phyloP scores from a whole-genome alignment of 2,113 vertebrate genomes.

The Lethenteron reissneri region DNA sequence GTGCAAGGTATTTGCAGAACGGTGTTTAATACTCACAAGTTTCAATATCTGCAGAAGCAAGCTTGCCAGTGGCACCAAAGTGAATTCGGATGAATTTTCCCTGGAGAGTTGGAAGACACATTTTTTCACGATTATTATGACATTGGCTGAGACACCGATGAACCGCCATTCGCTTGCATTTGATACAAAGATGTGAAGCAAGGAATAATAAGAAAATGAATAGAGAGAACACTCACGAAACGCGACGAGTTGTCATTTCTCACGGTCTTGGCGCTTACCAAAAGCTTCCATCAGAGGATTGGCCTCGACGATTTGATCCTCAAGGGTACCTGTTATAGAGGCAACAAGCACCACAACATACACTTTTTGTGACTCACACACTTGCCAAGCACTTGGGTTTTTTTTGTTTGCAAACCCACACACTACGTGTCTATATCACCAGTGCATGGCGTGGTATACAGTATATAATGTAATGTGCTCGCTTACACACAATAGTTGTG shows the following conservation, averaged over 20 bases:
- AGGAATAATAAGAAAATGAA: background rate
- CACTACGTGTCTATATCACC: too few species aligned
- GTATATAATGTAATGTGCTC: too few species aligned
- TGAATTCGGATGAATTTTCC: conserved; percentile 86
- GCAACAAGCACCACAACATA: background rate
- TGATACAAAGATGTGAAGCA: background rate
- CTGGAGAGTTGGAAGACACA: conserved; percentile 17
- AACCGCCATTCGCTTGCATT: background rate
- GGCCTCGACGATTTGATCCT: conserved; percentile 63
- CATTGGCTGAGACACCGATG: background rate
- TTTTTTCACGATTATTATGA: background rate
- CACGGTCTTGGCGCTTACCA: conserved; percentile 46
- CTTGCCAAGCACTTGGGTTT: too few species aligned
- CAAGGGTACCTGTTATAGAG: conserved; percentile 33
- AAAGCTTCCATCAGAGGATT: conserved; percentile 58
- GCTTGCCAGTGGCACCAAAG: conserved; percentile 58
- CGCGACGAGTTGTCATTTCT: conserved; percentile 53
- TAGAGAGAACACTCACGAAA: conserved; percentile 32
- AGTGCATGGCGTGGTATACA: too few species aligned
- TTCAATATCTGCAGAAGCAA: conserved; percentile 67
- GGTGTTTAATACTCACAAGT: conserved; percentile 38
- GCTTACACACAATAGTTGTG: too few species aligned
- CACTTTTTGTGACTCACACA: too few species aligned
- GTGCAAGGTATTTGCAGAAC: background rate
- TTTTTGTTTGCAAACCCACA: too few species aligned